Conservation (phyloP, 2,888 invertebrate species). For the Meta bourneti region DNA sequence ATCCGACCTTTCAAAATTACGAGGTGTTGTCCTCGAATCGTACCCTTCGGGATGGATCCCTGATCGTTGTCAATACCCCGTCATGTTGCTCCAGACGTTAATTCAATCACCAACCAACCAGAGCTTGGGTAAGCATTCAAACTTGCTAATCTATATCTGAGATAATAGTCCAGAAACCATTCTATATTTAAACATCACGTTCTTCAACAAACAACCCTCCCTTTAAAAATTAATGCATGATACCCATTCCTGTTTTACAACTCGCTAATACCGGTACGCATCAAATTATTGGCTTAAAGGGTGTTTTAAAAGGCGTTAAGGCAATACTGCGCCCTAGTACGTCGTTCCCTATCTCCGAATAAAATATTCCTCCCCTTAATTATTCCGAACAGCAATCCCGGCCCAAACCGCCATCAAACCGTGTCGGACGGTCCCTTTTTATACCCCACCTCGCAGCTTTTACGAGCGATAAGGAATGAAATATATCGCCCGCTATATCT, state of each 20-base stretch:
- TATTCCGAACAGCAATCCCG: slow-evolving; percentile 23
- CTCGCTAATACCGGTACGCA: background rate
- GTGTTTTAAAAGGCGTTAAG: slow-evolving; percentile 33
- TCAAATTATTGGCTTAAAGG: slow-evolving; percentile 23
- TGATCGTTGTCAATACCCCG: too few relatives aligned
- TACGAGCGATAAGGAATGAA: slow-evolving; percentile 62
- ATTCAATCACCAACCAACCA: too few relatives aligned
- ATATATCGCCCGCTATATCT: slow-evolving; percentile 62
- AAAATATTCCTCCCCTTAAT: slow-evolving; percentile 41
- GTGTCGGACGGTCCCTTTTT: slow-evolving; percentile 20
- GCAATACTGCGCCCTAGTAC: background rate
- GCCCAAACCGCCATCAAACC: slow-evolving; percentile 1
- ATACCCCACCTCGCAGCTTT: slow-evolving; percentile 18
- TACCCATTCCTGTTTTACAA: background rate
- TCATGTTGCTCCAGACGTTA: too few relatives aligned
- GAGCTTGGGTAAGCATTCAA: too few relatives aligned
- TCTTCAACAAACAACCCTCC: too few relatives aligned
- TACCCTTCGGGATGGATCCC: too few relatives aligned
- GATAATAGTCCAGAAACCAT: too few relatives aligned
- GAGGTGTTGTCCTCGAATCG: too few relatives aligned
- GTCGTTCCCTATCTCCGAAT: slow-evolving; percentile 24
- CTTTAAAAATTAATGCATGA: too few relatives aligned
- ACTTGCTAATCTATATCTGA: too few relatives aligned
- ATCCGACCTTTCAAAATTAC: too few relatives aligned
- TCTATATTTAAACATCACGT: too few relatives aligned